Conservation (phyloP, 1,140 invertebrate genomes). For the Drosophila leontia region DNA sequence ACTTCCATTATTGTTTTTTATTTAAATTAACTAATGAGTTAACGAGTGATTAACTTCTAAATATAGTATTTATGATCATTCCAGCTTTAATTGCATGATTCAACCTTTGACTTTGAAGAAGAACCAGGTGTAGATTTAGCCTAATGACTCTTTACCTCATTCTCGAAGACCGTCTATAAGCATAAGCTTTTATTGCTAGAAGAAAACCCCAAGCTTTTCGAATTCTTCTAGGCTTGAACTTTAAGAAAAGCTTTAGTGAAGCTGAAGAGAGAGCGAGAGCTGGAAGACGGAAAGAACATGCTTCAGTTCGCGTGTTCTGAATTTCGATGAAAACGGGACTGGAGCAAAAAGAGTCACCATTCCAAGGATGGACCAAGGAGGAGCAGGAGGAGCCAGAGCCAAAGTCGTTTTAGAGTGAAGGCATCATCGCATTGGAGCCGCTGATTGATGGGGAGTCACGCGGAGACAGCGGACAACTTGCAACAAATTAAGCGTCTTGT, state of each 20-base stretch:
- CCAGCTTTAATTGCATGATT: neutral
- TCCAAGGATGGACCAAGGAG: slow-evolving; percentile 10
- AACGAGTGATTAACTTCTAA: neutral
- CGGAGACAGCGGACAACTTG: slow-evolving; percentile 72
- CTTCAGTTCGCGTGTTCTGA: slow-evolving; percentile 71
- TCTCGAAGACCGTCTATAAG: neutral
- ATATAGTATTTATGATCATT: slow-evolving; percentile 3
- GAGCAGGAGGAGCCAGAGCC: neutral
- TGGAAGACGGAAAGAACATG: slow-evolving; percentile 33
- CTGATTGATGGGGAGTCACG: slow-evolving; percentile 80
- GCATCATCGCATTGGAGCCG: slow-evolving; percentile 29
- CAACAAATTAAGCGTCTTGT: slow-evolving; percentile 82
- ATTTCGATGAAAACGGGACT: slow-evolving; percentile 73
- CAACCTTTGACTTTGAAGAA: slow-evolving; percentile 17
- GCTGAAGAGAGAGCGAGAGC: slow-evolving; percentile 3
- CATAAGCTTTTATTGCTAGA: neutral
- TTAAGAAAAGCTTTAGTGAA: slow-evolving; percentile 13
- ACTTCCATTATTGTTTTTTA: neutral
- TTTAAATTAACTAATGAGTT: neutral
- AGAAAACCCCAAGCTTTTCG: neutral
- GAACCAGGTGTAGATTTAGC: neutral
- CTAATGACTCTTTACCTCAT: neutral
- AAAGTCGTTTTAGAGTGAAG: slow-evolving; percentile 5
- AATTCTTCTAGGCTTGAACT: neutral
- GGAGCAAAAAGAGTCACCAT: slow-evolving; percentile 35